These are phyloP conservation scores for Caerostris darwini DNA, from an alignment of 1,140 invertebrate genomes.

Conservation along the genomic window DNA sequence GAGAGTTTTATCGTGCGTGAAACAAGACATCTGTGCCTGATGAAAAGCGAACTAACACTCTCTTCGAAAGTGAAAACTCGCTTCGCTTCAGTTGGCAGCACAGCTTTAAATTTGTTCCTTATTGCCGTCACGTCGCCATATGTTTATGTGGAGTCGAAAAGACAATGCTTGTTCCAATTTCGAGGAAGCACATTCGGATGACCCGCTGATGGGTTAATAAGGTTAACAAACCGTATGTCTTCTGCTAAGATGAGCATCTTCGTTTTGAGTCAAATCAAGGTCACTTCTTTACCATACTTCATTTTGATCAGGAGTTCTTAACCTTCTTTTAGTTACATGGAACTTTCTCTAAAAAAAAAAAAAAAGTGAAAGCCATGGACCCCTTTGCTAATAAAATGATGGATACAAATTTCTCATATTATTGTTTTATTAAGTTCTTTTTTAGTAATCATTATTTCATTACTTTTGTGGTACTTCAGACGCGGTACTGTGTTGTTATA, in stretches of 20 bases:
- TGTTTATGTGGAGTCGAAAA: not conserved
- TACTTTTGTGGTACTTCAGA: too few relatives aligned
- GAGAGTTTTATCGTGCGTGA: not conserved
- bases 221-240: not conserved
- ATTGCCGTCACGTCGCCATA: slow-evolving; percentile 42
- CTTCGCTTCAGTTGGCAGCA: not conserved
- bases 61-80: not conserved
- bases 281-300: too few relatives aligned
- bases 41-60: not conserved
- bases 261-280: too few relatives aligned
- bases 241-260: not conserved
- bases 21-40: not conserved
- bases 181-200: slow-evolving; percentile 20
- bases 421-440: too few relatives aligned
- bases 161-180: slow-evolving; percentile 30
- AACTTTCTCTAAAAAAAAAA: too few relatives aligned
- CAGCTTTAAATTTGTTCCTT: slow-evolving; percentile 11
- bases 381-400: too few relatives aligned
- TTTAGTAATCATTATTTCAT: too few relatives aligned
- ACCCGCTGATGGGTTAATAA: slow-evolving; percentile 45
- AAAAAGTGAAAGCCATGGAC: too few relatives aligned
- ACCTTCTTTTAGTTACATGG: too few relatives aligned
- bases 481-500: too few relatives aligned
- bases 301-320: too few relatives aligned
- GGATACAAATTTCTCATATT: too few relatives aligned